Conservation (phyloP, 2,888 invertebrate genomes). For the Andrena camellia region DNA sequence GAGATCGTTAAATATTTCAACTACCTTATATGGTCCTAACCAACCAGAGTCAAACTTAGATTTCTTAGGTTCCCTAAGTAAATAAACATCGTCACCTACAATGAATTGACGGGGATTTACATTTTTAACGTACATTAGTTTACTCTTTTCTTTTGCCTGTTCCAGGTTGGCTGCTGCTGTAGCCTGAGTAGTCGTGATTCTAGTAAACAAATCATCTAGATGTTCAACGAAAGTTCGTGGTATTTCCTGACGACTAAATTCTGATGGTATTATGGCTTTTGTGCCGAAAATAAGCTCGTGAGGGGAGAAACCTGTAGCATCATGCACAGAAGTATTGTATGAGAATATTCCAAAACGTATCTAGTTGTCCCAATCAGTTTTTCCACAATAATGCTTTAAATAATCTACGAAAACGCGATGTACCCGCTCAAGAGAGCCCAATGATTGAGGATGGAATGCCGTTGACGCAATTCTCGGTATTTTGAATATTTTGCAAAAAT, state of each 20-base stretch:
- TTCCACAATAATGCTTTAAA: background rate
- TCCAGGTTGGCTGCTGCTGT: background rate
- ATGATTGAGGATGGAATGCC: background rate
- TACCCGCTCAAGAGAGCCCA: background rate
- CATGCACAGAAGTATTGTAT: slow-evolving; percentile 11
- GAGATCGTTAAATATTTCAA: too few relatives aligned
- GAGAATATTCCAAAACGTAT: slow-evolving; percentile 7
- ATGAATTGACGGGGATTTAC: background rate
- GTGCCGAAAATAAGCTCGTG: background rate
- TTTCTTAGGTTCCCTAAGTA: background rate
- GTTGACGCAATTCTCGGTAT: background rate
- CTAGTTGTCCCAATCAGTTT: slow-evolving; percentile 2
- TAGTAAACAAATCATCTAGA: background rate
- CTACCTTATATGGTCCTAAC: background rate
- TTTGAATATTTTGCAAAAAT: slow-evolving; percentile 4
- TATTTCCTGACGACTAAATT: background rate
- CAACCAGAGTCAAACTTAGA: background rate
- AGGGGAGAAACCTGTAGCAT: slow-evolving; percentile 15
- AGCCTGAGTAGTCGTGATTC: background rate
- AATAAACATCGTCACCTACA: background rate
- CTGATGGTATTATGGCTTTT: slow-evolving; percentile 2
- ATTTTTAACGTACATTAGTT: background rate
- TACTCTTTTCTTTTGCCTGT: slow-evolving; percentile 2
- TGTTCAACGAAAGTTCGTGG: slow-evolving; percentile 2
- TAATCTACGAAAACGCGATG: background rate